phyloP scores from a whole-genome alignment of 2,888 invertebrate species.

The Leucophenga montana region DNA sequence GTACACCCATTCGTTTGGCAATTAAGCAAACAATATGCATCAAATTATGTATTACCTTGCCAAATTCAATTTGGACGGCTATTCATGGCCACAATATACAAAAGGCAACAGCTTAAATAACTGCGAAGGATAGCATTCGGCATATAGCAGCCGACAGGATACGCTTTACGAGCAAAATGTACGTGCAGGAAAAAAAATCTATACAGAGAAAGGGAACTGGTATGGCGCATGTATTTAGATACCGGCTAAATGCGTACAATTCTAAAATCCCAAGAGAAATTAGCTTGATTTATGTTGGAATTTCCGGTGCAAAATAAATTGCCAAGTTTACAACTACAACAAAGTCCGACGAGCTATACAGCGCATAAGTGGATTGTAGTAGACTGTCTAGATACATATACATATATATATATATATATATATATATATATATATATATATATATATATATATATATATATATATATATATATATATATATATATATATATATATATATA shows the following conservation, averaged over 20 bases:
- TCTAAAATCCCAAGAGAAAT: slow-evolving; percentile 65
- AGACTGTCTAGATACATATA: neutral
- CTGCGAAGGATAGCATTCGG: neutral
- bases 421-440: neutral
- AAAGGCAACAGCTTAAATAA: slow-evolving; percentile 37
- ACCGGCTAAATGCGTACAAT: slow-evolving; percentile 54
- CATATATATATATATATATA: too few relatives aligned
- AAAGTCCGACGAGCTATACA: neutral
- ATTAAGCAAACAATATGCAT: slow-evolving; percentile 59
- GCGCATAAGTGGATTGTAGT: neutral
- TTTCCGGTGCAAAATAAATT: slow-evolving; percentile 67
- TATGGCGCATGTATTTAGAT: slow-evolving; percentile 36
- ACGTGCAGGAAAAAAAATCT: slow-evolving; percentile 14
- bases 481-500: neutral
- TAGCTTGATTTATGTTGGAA: slow-evolving; percentile 66
- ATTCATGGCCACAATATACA: slow-evolving; percentile 40
- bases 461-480: too few relatives aligned
- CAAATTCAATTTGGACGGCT: slow-evolving; percentile 61
- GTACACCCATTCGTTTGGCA: slow-evolving; percentile 37
- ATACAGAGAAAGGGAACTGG: slow-evolving; percentile 24
- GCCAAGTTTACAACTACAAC: slow-evolving; percentile 60
- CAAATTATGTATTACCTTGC: slow-evolving; percentile 62
- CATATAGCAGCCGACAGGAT: slow-evolving; percentile 24
- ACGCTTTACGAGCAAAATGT: slow-evolving; percentile 15
- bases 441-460: neutral